Evolutionary conservation across 2,888 invertebrate species (phyloP), one percentile per base, ranked within the genome.

Genomic region (Macrophya annulata): DNA sequence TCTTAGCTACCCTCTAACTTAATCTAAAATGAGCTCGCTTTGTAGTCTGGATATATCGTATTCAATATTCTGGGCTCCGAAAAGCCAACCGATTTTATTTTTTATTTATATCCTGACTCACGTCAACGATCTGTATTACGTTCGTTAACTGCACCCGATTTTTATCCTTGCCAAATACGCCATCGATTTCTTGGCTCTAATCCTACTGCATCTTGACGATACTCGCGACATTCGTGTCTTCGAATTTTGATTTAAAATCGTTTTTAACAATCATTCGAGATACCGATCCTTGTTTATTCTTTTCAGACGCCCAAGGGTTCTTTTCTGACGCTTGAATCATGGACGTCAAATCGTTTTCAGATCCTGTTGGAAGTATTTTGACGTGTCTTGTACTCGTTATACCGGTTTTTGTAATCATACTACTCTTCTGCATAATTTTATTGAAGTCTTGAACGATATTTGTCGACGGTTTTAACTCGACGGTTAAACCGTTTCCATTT

Each of bases 131-230:
- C 48, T 62, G 51, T 21, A 81, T 62, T 21, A 43, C 43, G 21
- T 15, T 45, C 5, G 9, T 62, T 81, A 62, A 81, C 81, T 81
- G 81, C 62, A 43, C 81, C 81, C 81, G 59, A 81, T 81, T 81
- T 81, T 81, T 81, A 21, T 43, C n/a, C 43, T 43, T 43, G 17
- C 15, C 81, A 1, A 62, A 62, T 3, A 12, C n/a, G 25, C 59
- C 79, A 9, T 21, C 37, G 3, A n/a, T 1, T 43, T 81, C 62
- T 62, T 21, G 59, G 48, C 51, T 25, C 2, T 37, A 9, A 15
- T 48, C 25, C 25, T 25, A 4, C 68, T 25, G 12, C 68, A 17
- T 12, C 25, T 31, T 68, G 31, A 5, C 65, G 65, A 15, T 31
- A 31, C 65, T 21, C 25, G 4, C 65, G 65, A 65, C 25, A 68